Conservation (phyloP, 2,888 invertebrate genomes). For the Dendrolimus houi region DNA sequence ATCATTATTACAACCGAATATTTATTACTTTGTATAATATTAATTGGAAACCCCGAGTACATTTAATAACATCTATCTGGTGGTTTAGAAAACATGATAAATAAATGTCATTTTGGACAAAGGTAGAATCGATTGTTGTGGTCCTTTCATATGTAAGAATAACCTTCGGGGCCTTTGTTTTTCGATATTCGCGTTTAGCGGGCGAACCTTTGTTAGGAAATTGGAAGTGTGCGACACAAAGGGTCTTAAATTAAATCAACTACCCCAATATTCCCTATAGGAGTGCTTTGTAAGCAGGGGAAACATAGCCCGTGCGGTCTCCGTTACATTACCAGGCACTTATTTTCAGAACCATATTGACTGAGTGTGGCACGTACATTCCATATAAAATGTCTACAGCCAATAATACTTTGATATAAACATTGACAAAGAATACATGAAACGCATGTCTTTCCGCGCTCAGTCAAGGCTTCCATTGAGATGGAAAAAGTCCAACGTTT, state of each 20-base stretch:
- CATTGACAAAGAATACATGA: too few species aligned
- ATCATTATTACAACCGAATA: too few species aligned
- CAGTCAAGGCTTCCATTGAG: too few species aligned
- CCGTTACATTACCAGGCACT: conserved; percentile 6
- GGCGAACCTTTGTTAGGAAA: conserved; percentile 53
- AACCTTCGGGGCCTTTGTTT: conserved; percentile 39
- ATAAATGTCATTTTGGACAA: conserved; percentile 45
- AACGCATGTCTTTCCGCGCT: too few species aligned
- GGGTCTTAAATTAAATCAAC: conserved; percentile 66
- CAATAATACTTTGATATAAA: too few species aligned
- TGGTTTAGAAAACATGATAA: conserved; percentile 16
- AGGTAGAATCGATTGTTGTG: conserved; percentile 44
- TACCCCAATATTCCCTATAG: conserved; percentile 50
- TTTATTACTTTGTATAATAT: too few species aligned
- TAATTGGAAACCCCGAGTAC: too few species aligned
- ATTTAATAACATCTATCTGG: too few species aligned
- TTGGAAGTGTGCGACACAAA: conserved; percentile 61
- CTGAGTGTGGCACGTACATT: conserved; percentile 3
- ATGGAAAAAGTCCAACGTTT: too few species aligned
- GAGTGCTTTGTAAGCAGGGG: conserved; percentile 39
- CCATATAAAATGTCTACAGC: too few species aligned
- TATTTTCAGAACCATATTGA: conserved; percentile 26
- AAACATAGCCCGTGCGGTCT: conserved; percentile 18
- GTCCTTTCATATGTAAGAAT: conserved; percentile 37
- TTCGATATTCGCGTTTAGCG: conserved; percentile 40